Percentiles rank a stretch among this genome's conserved stretches.
phyloP scores from a whole-genome alignment of 2,797 vertebrate genomes.

The Lacerta agilis region DNA sequence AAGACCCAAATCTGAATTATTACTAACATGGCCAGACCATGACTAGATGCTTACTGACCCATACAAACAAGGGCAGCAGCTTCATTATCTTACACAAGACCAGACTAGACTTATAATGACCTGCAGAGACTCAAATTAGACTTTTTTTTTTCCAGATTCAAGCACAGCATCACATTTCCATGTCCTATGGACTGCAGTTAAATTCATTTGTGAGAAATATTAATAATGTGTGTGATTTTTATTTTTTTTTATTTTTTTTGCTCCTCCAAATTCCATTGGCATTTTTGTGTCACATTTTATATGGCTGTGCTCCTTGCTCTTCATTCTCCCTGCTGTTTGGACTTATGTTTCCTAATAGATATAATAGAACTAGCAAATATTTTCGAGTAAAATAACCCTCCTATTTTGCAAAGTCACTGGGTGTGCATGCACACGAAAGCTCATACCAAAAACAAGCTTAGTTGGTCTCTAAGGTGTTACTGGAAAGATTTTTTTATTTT shows the following conservation, averaged over 20 bases:
- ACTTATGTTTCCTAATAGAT: conserved; percentile 5
- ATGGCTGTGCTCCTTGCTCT: neutral
- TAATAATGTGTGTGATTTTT: neutral
- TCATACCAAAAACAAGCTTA: too few relatives aligned
- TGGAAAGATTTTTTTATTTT: too few relatives aligned
- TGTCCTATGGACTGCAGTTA: neutral
- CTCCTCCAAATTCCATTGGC: neutral
- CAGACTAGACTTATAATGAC: neutral
- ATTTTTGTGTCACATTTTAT: neutral
- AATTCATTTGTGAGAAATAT: conserved; percentile 21
- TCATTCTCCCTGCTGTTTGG: accelerated
- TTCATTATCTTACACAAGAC: conserved; percentile 27
- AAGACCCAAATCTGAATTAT: conserved; percentile 44
- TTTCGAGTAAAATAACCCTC: conserved; percentile 23
- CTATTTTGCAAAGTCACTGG: neutral
- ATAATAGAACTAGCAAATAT: neutral
- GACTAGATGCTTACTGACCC: conserved; percentile 39
- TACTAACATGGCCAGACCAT: neutral
- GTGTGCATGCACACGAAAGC: too few relatives aligned
- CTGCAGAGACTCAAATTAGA: conserved; percentile 24
- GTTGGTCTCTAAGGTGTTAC: too few relatives aligned
- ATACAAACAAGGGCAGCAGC: conserved; percentile 21
- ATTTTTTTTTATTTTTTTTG: neutral
- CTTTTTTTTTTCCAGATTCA: conserved; percentile 26
- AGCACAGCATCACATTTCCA: conserved; percentile 10